phyloP scores from a whole-genome alignment of 1,140 invertebrate genomes.

The Drosophila busckii region DNA sequence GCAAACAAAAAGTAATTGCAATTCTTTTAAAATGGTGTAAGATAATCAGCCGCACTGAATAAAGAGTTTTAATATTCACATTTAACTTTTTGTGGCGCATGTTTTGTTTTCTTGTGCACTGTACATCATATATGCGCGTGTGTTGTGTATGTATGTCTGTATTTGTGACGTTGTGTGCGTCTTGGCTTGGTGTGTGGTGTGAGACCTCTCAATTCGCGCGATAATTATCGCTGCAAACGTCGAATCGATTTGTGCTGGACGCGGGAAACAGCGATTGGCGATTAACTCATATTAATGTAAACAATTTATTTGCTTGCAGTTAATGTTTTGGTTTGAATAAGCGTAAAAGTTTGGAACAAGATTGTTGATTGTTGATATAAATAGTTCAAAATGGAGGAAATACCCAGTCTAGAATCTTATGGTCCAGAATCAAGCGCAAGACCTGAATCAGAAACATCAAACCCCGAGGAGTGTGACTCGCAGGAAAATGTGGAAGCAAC shows the following conservation, averaged over 20 bases:
- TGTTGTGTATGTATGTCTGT: slow-evolving; percentile 36
- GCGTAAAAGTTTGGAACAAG: slow-evolving; percentile 23
- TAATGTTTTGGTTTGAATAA: slow-evolving; percentile 46
- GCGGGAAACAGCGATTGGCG: slow-evolving; percentile 29
- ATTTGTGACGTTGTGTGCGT: slow-evolving; percentile 63
- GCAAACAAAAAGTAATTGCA: slow-evolving; percentile 40
- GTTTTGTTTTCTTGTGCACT: slow-evolving; percentile 75
- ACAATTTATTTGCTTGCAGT: slow-evolving; percentile 41
- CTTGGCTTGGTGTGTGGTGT: slow-evolving; percentile 64
- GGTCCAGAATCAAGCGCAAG: slow-evolving; percentile 56
- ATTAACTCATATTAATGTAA: not conserved
- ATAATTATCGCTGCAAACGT: slow-evolving; percentile 29
- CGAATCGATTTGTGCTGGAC: slow-evolving; percentile 37
- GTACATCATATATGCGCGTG: slow-evolving; percentile 57
- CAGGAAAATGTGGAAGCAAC: slow-evolving; percentile 5
- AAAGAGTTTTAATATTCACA: slow-evolving; percentile 6
- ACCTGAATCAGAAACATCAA: slow-evolving; percentile 51
- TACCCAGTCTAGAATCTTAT: slow-evolving; percentile 73
- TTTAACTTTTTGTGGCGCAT: slow-evolving; percentile 58
- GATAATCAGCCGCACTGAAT: not conserved
- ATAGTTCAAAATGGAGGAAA: slow-evolving; percentile 59
- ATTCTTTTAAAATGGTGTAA: slow-evolving; percentile 24
- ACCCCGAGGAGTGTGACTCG: slow-evolving; percentile 45
- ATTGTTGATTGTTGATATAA: slow-evolving; percentile 22
- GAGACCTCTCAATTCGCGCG: slow-evolving; percentile 49